These are phyloP conservation scores for Nomada ruficornis DNA, from an alignment of 2,888 invertebrate species.

Conservation along the genomic window DNA sequence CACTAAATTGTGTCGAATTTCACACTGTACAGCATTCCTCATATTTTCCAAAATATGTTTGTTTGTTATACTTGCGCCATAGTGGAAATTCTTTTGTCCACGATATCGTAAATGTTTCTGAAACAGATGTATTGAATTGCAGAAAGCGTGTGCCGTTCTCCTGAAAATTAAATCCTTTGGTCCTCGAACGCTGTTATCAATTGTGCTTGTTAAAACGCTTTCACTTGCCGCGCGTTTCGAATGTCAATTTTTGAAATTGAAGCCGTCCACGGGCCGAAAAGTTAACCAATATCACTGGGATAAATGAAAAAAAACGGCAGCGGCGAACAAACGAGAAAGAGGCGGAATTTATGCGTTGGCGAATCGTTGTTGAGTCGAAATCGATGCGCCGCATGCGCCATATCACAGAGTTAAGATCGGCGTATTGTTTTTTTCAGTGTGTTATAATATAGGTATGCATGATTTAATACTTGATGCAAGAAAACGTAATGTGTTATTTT, in stretches of 20 bases:
- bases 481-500: too few species aligned
- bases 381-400: slow-evolving; percentile 5
- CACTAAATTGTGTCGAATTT: too few species aligned
- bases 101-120: neutral
- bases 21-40: neutral
- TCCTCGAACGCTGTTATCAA: neutral
- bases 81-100: neutral
- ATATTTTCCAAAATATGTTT: neutral
- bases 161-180: slow-evolving; percentile 14
- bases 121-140: neutral
- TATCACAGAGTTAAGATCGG: slow-evolving; percentile 10
- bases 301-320: neutral
- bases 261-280: slow-evolving; percentile 19
- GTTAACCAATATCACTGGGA: slow-evolving; percentile 26
- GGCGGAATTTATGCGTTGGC: slow-evolving; percentile 17
- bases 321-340: neutral
- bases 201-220: slow-evolving; percentile 11
- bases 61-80: neutral
- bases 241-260: slow-evolving; percentile 20
- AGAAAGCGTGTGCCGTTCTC: neutral
- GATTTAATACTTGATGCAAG: too few species aligned
- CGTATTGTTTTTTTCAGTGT: neutral
- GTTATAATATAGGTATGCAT: too few species aligned
- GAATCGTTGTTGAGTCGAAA: neutral
- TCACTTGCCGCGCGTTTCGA: slow-evolving; percentile 18